Conservation (phyloP, 2,113 vertebrate genomes). For the Oceanodroma tethys region DNA sequence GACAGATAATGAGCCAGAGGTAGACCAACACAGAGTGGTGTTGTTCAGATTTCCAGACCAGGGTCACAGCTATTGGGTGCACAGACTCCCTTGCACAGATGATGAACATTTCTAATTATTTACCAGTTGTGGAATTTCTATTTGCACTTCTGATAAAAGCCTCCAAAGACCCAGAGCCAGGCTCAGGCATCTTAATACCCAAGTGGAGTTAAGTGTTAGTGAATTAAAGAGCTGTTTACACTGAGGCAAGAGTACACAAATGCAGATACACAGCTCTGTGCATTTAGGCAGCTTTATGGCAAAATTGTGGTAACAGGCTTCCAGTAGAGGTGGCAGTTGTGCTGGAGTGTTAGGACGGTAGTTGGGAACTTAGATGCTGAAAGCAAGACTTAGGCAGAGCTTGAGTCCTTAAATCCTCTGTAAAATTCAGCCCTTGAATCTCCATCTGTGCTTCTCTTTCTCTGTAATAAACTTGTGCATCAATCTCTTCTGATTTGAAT, state of each 20-base stretch:
- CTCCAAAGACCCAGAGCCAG: background rate
- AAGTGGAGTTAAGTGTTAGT: background rate
- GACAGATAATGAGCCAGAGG: background rate
- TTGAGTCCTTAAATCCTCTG: background rate
- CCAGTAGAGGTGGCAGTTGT: background rate
- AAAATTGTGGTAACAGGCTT: fast-evolving
- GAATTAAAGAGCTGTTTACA: background rate
- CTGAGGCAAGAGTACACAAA: background rate
- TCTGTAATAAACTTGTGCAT: background rate
- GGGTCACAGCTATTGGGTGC: background rate
- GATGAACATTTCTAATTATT: background rate
- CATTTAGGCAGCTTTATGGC: background rate
- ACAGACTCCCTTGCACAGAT: background rate
- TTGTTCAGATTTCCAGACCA: background rate
- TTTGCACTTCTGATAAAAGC: background rate
- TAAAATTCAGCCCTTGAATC: background rate
- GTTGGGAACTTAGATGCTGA: background rate
- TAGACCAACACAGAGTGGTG: background rate
- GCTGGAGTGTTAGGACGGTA: background rate
- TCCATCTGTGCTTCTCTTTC: background rate
- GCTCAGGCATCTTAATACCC: background rate
- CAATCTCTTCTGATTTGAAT: background rate
- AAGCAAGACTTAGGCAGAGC: background rate
- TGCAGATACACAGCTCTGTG: background rate
- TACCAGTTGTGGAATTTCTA: background rate